Evolutionary conservation across 2,113 vertebrate species (phyloP).

Genomic region (Podocnemis expansa): DNA sequence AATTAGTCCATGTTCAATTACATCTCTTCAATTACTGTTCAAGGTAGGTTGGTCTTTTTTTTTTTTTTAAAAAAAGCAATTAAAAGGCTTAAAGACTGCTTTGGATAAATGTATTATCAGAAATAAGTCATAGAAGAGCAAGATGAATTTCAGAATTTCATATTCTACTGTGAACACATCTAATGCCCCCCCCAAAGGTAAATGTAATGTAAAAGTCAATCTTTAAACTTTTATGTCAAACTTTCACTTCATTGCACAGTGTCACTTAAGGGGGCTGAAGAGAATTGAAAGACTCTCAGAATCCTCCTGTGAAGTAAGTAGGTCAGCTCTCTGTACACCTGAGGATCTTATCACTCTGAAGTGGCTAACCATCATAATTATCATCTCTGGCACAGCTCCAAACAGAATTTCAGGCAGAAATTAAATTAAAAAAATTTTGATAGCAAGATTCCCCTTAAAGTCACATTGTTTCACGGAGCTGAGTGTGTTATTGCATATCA

Average conservation of each 20-base stretch:
- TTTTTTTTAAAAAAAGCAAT: background rate
- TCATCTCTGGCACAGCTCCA: background rate
- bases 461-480: background rate
- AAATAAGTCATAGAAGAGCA: background rate
- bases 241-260: background rate
- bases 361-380: background rate
- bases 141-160: constrained; percentile 7
- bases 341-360: background rate
- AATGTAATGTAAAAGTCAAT: background rate
- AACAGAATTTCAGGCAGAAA: background rate
- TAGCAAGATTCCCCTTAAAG: background rate
- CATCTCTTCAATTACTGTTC: background rate
- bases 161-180: background rate
- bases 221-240: constrained; percentile 17
- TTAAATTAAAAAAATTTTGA: background rate
- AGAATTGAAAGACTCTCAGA: background rate
- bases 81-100: background rate
- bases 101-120: background rate
- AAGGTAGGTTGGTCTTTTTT: background rate
- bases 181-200: background rate
- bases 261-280: background rate
- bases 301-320: background rate
- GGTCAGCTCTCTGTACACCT: background rate
- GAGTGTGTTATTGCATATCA: background rate
- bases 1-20: background rate